phyloP scores from a whole-genome alignment of 1,140 invertebrate species.

The Cyrtorhinus lividipennis region DNA sequence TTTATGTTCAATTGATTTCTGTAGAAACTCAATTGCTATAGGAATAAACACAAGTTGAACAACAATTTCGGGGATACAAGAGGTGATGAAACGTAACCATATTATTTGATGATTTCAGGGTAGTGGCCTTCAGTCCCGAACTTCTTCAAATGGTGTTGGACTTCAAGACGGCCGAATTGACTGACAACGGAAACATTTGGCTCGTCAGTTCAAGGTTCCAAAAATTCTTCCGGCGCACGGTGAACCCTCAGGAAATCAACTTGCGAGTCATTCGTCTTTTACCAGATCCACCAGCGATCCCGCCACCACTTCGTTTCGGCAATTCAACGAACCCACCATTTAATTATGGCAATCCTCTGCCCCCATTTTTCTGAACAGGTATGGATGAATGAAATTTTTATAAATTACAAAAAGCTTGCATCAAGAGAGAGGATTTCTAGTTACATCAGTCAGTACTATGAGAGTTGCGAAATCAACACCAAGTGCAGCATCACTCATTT shows the following conservation, averaged over 20 bases:
- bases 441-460: too few relatives aligned
- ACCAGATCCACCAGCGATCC: background rate
- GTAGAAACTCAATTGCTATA: too few relatives aligned
- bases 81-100: too few relatives aligned
- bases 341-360: background rate
- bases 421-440: too few relatives aligned
- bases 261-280: constrained; percentile 42
- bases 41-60: too few relatives aligned
- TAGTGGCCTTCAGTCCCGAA: constrained; percentile 50
- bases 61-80: too few relatives aligned
- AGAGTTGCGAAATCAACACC: too few relatives aligned
- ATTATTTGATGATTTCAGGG: too few relatives aligned
- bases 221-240: constrained; percentile 51
- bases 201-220: constrained; percentile 55
- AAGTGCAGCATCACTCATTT: too few relatives aligned
- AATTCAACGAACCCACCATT: background rate
- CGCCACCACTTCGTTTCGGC: background rate
- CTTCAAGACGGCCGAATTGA: constrained; percentile 39
- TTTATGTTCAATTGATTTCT: too few relatives aligned
- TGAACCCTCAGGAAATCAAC: constrained; percentile 42
- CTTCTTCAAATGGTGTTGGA: constrained; percentile 59
- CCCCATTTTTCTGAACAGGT: background rate
- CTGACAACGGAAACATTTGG: constrained; percentile 52
- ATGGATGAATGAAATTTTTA: too few relatives aligned
- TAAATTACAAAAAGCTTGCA: too few relatives aligned